Evolutionary conservation across 2,113 vertebrate genomes (phyloP), one percentile per base, ranked within the genome.

Genomic region (Trochalopteron elliotii): DNA sequence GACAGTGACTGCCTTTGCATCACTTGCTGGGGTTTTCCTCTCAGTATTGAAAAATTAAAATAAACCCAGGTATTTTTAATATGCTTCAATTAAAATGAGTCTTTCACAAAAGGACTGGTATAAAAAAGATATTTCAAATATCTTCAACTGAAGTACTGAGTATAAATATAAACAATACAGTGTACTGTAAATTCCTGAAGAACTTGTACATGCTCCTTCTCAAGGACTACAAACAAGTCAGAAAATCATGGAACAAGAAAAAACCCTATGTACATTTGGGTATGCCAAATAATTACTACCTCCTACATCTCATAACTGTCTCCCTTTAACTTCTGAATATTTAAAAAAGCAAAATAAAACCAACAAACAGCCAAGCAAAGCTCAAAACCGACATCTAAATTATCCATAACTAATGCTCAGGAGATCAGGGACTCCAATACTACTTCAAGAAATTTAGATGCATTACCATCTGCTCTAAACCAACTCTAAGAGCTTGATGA

Each of bases 131-230:
- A 61, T 53, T 93, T 55, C 6, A 45, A 74, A 2, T 44, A 44
- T 18, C 67, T 69, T 42, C 40, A 59, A 3, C 15, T 59, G 21
- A 88, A 72, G 22, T 21, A 55, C 5, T 53, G 20, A 68, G 21
- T 39, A 37, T 10, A 71, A 4, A 17, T 12, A 42, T 4, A 45
- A 3, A 3, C 24, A 69, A 22, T 16, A 68, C 0, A 1, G 42
- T 25, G 42, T 18, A 55, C 23, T 72, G n/a, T 4, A 67, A 45
- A 65, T 39, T 56, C 52, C 60, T 16, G 31, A 65, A 89, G 47
- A 87, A 30, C 28, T 27, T 68, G 40, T 75, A 81, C 63, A 72
- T 10, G 10, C 37, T 88, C 33, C 25, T 70, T 71, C 81, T n/a
- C 30, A 81, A 91, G 31, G 22, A 65, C 16, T 60, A 85, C 55